Evolutionary conservation across 2,797 vertebrate species (phyloP).

Genomic region (Enteromius fasciolatus): DNA sequence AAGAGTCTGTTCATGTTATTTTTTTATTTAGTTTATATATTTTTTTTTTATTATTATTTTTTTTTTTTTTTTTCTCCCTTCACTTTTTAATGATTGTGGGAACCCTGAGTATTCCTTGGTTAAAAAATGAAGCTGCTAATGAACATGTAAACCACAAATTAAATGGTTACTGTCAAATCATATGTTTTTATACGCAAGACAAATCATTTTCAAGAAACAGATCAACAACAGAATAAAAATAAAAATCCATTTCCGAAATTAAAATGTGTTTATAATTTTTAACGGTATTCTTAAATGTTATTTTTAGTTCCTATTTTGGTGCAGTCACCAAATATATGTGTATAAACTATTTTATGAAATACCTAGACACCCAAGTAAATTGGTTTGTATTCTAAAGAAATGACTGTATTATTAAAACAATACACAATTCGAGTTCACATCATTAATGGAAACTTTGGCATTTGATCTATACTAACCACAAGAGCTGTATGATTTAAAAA

Average conservation of each 20-base stretch:
- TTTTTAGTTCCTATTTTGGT: not conserved
- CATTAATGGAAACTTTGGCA: constrained; percentile 43
- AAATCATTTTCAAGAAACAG: not conserved
- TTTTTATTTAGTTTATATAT: too few species aligned
- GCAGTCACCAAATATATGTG: not conserved
- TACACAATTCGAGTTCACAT: constrained; percentile 14
- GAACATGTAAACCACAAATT: constrained; percentile 1
- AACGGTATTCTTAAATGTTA: constrained; percentile 2
- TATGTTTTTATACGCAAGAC: not conserved
- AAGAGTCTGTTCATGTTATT: too few species aligned
- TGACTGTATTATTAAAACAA: constrained; percentile 40
- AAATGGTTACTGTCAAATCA: constrained; percentile 15
- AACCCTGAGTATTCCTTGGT: not conserved
- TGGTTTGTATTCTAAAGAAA: not conserved
- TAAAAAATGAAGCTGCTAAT: not conserved
- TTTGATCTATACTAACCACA: constrained; percentile 17
- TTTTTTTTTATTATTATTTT: not conserved
- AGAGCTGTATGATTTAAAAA: not conserved
- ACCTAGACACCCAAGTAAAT: not conserved
- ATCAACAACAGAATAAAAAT: not conserved
- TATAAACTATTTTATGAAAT: not conserved
- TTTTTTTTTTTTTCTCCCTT: not conserved
- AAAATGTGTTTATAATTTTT: not conserved
- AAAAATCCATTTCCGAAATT: not conserved
- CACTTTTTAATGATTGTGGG: not conserved